Evolutionary conservation across 2,797 vertebrate genomes (phyloP), one percentile per base, ranked within the genome.

Genomic region (Xerus rutilus): DNA sequence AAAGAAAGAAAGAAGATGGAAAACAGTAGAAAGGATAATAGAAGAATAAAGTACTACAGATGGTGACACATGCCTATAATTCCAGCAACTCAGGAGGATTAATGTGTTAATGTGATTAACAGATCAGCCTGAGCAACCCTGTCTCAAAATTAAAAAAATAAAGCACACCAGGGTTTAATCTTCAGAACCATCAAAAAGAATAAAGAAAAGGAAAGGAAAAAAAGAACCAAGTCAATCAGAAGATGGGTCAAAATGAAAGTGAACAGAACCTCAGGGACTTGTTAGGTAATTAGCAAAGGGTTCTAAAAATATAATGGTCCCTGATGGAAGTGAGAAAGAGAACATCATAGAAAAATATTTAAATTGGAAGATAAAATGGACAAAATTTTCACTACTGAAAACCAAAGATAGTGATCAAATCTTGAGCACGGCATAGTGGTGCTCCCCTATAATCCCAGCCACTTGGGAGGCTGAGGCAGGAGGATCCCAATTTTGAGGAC

Each of bases 371-470:
- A 67, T 18, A 49, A 39, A 73, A 79, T 73, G 65, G 21, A 13
- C 2, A 70, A 74, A 69, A 91, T 54, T 64, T 86, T 8, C 25
- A 49, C 17, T 69, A 35, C 45, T 52, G 30, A 69, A 69, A 96
- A 82, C 28, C n/a, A 82, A 89, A 89, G 30, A 35, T 59, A 90
- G 86, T 86, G 3, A 72, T 23, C 9, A 69, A 86, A 86, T 96
- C 25, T 35, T 85, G n/a, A 43, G 4, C 23, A 20, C 9, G 21
- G 59, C 9, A 11, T 62, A 8, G 23, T 62, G 23, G 59, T 62
- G 10, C 23, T 62, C 59, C 21, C 59, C 23, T 62, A 62, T 62
- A 62, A 62, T 62, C 59, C 59, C 23, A 62, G 59, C 23, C 9
- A 62, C 59, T 5, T 62, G 59, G 59, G 21, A 62, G 59, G 8